A percentile compares a stretch with the other conserved stretches of the same genome.
These are phyloP conservation scores for Luidia sarsii DNA, from an alignment of 53 echinoderm and acorn worm genomes.

Conservation along the genomic window DNA sequence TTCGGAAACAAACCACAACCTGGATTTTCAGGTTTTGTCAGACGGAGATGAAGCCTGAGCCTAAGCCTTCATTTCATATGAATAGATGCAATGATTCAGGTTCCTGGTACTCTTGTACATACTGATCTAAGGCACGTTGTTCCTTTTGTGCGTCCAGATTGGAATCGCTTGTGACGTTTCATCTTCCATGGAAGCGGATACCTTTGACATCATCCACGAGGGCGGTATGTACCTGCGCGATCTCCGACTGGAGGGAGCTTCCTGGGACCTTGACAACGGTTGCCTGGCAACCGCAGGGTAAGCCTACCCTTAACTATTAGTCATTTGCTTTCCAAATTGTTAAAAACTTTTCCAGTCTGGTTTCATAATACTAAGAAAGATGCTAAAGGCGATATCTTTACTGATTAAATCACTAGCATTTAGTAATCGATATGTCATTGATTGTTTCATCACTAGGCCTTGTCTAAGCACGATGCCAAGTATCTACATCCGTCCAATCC, in stretches of 20 bases:
- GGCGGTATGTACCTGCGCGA: constrained; percentile 90
- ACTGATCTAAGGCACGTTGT: no score
- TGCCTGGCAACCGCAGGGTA: constrained; percentile 72
- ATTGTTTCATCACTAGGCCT: constrained; percentile 46
- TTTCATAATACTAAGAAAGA: no score
- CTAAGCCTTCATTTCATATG: no score
- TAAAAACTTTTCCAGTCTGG: not conserved
- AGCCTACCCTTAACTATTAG: not conserved
- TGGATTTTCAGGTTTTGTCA: no score
- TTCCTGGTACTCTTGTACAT: not conserved
- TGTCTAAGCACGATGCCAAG: constrained; percentile 76
- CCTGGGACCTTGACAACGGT: constrained; percentile 77
- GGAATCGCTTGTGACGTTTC: constrained; percentile 78
- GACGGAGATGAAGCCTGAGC: no score
- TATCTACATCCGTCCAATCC: constrained; percentile 83
- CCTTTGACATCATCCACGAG: constrained; percentile 74
- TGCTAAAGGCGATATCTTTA: no score
- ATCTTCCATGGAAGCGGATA: constrained; percentile 54
- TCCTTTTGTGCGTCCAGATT: constrained; percentile 53
- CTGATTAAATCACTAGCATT: not conserved
- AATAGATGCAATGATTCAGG: no score
- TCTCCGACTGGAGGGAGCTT: constrained; percentile 82
- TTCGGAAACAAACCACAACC: no score
- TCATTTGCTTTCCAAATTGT: not conserved
- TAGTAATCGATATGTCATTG: not conserved